Evolutionary conservation across 2,113 vertebrate species (phyloP).

Genomic region (sheep (Ovis aries)): DNA sequence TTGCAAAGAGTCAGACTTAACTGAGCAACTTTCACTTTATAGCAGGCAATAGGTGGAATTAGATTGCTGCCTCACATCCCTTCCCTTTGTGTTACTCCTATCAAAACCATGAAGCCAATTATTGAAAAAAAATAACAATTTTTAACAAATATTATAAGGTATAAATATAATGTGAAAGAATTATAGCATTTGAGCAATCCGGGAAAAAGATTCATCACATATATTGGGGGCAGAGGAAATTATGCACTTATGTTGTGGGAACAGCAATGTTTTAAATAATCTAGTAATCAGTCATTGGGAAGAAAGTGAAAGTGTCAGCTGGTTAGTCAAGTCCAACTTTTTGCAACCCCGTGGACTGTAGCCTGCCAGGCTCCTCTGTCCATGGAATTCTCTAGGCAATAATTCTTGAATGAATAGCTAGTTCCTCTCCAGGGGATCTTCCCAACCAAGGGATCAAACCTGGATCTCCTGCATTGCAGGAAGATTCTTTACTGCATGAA

Average conservation of each 20-base stretch:
- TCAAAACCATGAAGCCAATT: neutral
- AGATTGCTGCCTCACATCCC: neutral
- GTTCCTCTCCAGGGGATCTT: neutral
- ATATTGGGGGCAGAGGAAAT: neutral
- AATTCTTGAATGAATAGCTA: neutral
- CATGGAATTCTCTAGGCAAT: neutral
- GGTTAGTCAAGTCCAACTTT: neutral
- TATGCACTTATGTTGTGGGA: neutral
- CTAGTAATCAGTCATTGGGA: neutral
- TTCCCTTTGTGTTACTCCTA: neutral
- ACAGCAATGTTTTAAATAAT: neutral
- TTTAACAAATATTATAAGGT: neutral
- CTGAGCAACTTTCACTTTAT: neutral
- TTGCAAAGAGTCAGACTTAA: neutral
- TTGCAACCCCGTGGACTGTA: fast-evolving
- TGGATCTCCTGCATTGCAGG: neutral
- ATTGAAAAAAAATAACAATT: neutral
- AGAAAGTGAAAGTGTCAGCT: neutral
- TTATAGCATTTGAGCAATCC: neutral
- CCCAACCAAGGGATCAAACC: neutral
- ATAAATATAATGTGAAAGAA: neutral
- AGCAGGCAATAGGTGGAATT: neutral
- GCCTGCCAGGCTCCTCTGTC: neutral
- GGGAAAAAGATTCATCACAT: neutral
- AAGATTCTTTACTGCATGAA: neutral